Evolutionary conservation across 1,140 invertebrate genomes (phyloP).

Genomic region (Solenopsis invicta): DNA sequence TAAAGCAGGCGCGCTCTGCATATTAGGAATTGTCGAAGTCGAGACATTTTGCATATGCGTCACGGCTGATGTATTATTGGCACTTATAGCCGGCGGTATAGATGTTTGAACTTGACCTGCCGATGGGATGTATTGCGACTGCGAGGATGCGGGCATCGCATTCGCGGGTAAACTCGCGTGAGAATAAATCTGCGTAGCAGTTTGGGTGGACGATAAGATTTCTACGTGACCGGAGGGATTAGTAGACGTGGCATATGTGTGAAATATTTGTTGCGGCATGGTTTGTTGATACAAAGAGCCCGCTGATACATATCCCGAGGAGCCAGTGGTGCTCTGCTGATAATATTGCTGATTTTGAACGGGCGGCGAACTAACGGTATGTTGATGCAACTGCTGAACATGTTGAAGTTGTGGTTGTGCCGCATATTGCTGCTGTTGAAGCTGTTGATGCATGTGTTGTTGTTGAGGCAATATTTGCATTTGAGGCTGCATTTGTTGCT

Average conservation of each 20-base stretch:
- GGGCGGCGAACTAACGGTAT: slow-evolving; percentile 76
- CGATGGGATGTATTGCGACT: slow-evolving; percentile 80
- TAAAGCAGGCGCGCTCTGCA: slow-evolving; percentile 76
- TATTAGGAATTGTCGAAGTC: slow-evolving; percentile 77
- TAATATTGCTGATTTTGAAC: slow-evolving; percentile 83
- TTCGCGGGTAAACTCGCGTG: slow-evolving; percentile 77
- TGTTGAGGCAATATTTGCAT: slow-evolving; percentile 82
- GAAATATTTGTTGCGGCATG: slow-evolving; percentile 86
- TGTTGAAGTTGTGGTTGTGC: slow-evolving; percentile 76
- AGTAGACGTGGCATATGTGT: slow-evolving; percentile 78
- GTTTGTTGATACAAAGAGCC: slow-evolving; percentile 81
- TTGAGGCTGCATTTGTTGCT: slow-evolving; percentile 81
- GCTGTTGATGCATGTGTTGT: slow-evolving; percentile 75
- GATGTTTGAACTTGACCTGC: slow-evolving; percentile 81
- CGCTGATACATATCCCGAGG: slow-evolving; percentile 71
- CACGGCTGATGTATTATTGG: slow-evolving; percentile 76
- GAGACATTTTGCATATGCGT: slow-evolving; percentile 78
- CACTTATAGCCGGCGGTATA: slow-evolving; percentile 80
- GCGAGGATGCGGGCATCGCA: slow-evolving; percentile 76
- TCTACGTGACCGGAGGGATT: slow-evolving; percentile 81
- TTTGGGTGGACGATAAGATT: slow-evolving; percentile 79
- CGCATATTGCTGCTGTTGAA: slow-evolving; percentile 73
- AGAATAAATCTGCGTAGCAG: slow-evolving; percentile 81
- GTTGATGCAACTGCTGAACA: slow-evolving; percentile 81
- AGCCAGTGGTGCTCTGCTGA: slow-evolving; percentile 78